Conservation (phyloP, 2,888 invertebrate species). For the Rhingia campestris region DNA sequence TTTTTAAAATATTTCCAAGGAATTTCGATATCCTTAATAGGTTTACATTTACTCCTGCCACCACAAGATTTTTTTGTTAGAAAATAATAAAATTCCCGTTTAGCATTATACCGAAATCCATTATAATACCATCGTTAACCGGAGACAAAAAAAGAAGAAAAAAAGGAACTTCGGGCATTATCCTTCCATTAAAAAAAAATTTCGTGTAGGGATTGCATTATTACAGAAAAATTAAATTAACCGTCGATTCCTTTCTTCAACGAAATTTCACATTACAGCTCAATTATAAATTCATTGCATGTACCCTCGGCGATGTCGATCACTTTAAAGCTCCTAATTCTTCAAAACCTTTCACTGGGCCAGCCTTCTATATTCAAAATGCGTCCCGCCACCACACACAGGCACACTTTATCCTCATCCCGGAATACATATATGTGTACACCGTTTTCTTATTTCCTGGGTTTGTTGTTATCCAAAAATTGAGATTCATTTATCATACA, state of each 20-base stretch:
- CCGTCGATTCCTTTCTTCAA: conserved; percentile 45
- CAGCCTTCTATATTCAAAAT: conserved; percentile 20
- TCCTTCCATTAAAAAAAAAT: conserved; percentile 55
- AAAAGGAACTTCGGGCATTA: conserved; percentile 21
- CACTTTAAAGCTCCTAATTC: conserved; percentile 63
- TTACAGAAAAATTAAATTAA: conserved; percentile 58
- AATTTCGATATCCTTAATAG: background rate
- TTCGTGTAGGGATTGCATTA: conserved; percentile 53
- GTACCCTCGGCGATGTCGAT: conserved; percentile 50
- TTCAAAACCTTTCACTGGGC: conserved; percentile 35
- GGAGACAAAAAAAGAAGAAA: conserved; percentile 16
- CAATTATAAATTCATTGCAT: conserved; percentile 70
- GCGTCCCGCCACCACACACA: conserved; percentile 4
- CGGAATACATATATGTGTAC: conserved; percentile 9
- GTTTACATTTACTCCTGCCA: conserved; percentile 8
- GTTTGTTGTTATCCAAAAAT: conserved; percentile 70
- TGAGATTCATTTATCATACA: conserved; percentile 74
- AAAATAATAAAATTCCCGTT: conserved; percentile 6
- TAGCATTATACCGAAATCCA: conserved; percentile 26
- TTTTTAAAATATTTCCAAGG: background rate
- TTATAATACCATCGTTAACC: conserved; percentile 12
- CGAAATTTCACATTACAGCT: conserved; percentile 51
- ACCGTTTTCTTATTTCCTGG: conserved; percentile 66
- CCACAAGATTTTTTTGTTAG: background rate
- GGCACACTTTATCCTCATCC: background rate